Evolutionary conservation across 2,797 vertebrate species (phyloP).

Genomic region (Bradypus variegatus): DNA sequence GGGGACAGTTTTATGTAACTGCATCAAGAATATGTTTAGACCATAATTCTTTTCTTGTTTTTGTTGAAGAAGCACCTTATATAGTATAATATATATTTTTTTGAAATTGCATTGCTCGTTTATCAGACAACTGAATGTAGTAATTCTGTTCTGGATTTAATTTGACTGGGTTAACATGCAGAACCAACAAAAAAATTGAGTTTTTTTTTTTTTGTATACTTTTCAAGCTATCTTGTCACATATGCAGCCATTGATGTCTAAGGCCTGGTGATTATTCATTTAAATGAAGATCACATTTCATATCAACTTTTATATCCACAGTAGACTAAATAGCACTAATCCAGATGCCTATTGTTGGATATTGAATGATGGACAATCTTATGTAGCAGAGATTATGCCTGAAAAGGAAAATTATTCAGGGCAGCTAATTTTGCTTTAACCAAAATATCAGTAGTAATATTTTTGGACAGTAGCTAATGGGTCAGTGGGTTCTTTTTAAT

Average conservation of each 20-base stretch:
- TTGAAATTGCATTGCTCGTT: slow-evolving; percentile 66
- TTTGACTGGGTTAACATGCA: slow-evolving; percentile 62
- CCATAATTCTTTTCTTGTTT: slow-evolving; percentile 60
- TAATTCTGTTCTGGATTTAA: slow-evolving; percentile 64
- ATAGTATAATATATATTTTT: slow-evolving; percentile 67
- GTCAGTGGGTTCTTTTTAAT: slow-evolving; percentile 73
- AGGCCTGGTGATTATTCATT: slow-evolving; percentile 72
- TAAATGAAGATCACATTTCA: slow-evolving; percentile 72
- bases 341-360: slow-evolving; percentile 72
- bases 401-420: slow-evolving; percentile 73
- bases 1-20: slow-evolving; percentile 56
- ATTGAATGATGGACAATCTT: slow-evolving; percentile 67
- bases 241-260: slow-evolving; percentile 71
- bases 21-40: slow-evolving; percentile 56
- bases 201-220: slow-evolving; percentile 53
- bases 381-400: slow-evolving; percentile 63
- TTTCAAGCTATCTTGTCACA: slow-evolving; percentile 63
- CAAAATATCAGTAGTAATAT: slow-evolving; percentile 73
- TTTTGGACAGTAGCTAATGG: slow-evolving; percentile 69
- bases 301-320: slow-evolving; percentile 75
- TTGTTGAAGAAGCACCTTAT: slow-evolving; percentile 75
- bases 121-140: slow-evolving; percentile 77
- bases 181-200: slow-evolving; percentile 54
- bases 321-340: slow-evolving; percentile 75
- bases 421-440: slow-evolving; percentile 80